Conservation (phyloP, 2,888 invertebrate genomes). For the Eupithecia pulchellata region DNA sequence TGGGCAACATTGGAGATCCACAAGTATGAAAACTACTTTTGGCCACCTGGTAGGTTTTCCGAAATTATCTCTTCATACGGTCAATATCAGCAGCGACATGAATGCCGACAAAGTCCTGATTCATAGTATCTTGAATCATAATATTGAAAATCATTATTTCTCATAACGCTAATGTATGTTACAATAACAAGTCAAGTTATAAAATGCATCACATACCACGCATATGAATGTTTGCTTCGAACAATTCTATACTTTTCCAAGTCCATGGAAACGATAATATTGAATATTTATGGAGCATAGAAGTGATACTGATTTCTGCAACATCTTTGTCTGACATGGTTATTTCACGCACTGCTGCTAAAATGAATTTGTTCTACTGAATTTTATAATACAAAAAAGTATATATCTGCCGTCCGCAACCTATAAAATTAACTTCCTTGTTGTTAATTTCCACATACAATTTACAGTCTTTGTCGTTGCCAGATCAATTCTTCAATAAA, state of each 20-base stretch:
- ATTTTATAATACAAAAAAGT: not conserved
- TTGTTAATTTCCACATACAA: not conserved
- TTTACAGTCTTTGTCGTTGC: not conserved
- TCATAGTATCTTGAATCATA: not conserved
- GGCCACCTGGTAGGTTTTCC: too few relatives aligned
- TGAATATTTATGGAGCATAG: not conserved
- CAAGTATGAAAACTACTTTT: too few relatives aligned
- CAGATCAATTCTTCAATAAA: not conserved
- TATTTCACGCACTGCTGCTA: not conserved
- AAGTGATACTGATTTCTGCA: constrained; percentile 9
- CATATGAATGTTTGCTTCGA: constrained; percentile 1
- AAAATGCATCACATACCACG: constrained; percentile 11
- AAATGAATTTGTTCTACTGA: not conserved
- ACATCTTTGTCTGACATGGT: not conserved
- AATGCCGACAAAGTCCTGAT: too few relatives aligned
- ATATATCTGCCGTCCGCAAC: not conserved
- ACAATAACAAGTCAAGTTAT: constrained; percentile 7
- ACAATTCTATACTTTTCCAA: constrained; percentile 11
- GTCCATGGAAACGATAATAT: constrained; percentile 8
- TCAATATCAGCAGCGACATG: not conserved
- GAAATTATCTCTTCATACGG: not conserved
- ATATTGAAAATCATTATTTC: constrained; percentile 7
- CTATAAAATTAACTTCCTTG: not conserved
- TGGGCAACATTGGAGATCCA: too few relatives aligned
- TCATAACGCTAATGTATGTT: not conserved